A percentile compares a stretch with the other conserved stretches of the same genome.
phyloP scores from a whole-genome alignment of 2,113 vertebrate species.

The Seriola dumerili region DNA sequence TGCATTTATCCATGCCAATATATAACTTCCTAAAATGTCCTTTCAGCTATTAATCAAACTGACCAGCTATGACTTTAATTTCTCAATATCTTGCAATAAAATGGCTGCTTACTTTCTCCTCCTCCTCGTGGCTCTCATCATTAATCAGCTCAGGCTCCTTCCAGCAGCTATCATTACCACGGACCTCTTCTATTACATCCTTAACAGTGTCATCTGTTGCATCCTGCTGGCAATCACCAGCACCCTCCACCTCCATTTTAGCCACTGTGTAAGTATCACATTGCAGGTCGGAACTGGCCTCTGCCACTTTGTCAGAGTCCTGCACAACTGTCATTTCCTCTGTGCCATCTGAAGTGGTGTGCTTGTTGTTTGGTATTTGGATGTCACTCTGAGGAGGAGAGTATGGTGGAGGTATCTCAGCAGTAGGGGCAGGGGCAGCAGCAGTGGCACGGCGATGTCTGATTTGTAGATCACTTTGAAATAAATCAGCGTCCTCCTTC shows the following conservation, averaged over 20 bases:
- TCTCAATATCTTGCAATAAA: not conserved
- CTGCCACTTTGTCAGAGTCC: not conserved
- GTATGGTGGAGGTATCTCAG: not conserved
- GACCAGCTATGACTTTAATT: not conserved
- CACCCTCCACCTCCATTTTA: conserved; percentile 1
- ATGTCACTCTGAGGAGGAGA: not conserved
- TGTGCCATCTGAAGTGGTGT: not conserved
- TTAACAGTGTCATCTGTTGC: not conserved
- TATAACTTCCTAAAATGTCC: not conserved
- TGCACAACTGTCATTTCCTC: not conserved
- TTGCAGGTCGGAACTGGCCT: not conserved
- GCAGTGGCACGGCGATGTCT: conserved; percentile 40
- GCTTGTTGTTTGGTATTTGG: not conserved
- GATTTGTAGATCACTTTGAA: conserved; percentile 23
- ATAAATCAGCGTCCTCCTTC: conserved; percentile 19
- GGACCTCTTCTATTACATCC: conserved; percentile 25
- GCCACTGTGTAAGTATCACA: not conserved
- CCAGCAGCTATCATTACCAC: not conserved
- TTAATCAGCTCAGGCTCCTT: not conserved
- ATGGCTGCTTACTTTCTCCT: conserved; percentile 37
- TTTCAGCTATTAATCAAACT: not conserved
- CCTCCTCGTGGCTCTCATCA: not conserved
- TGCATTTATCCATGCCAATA: not conserved
- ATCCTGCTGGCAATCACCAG: not conserved
- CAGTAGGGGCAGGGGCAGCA: conserved; percentile 16